Evolutionary conservation across 1,140 invertebrate species (phyloP).

Genomic region (Zaprionus kolodkinae): DNA sequence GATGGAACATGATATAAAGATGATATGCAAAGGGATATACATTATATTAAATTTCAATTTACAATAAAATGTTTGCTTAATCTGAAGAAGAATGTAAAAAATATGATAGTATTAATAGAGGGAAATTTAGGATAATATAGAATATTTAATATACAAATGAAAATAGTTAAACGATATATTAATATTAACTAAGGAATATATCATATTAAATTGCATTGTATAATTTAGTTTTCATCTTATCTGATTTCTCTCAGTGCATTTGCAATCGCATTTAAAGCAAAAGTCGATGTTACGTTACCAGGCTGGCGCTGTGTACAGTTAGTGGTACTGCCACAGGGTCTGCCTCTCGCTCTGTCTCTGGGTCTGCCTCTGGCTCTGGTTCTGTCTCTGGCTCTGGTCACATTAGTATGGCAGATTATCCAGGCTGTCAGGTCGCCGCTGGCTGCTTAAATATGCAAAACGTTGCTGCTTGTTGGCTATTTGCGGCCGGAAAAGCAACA

Average conservation of each 20-base stretch:
- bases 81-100: neutral
- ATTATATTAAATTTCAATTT: no score
- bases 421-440: conserved; percentile 58
- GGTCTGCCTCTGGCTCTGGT: neutral
- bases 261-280: conserved; percentile 32
- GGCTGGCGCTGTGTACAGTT: neutral
- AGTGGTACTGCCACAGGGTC: conserved; percentile 17
- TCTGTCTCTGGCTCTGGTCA: conserved; percentile 50
- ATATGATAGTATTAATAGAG: no score
- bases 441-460: conserved; percentile 80
- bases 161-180: neutral
- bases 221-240: neutral
- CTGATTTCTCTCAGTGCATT: conserved; percentile 27
- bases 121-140: no score
- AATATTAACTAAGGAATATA: no score
- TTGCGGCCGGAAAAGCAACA: conserved; percentile 67
- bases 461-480: conserved; percentile 59
- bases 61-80: no score
- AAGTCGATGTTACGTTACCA: conserved; percentile 34
- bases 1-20: neutral
- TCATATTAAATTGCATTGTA: no score
- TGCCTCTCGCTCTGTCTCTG: neutral
- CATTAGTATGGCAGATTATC: conserved; percentile 80
- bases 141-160: no score
- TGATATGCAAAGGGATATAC: neutral